Conservation (phyloP, 2,888 invertebrate genomes). For the Barypeithes pellucidus region DNA sequence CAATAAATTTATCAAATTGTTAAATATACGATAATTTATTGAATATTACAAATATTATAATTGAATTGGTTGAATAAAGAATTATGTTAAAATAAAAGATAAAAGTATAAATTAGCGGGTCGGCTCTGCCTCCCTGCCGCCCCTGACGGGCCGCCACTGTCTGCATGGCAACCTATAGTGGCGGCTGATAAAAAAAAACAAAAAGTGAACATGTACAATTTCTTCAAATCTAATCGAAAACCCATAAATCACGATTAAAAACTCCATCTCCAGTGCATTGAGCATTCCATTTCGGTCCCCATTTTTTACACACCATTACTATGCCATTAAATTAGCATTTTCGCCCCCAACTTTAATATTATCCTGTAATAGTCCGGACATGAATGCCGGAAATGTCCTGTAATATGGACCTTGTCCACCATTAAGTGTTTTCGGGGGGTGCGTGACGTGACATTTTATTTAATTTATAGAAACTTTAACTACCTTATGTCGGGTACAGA, state of each 20-base stretch:
- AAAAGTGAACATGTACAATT: too few species aligned
- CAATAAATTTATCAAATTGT: too few species aligned
- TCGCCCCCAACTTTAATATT: conserved; percentile 42
- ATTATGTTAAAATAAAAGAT: too few species aligned
- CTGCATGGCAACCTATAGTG: too few species aligned
- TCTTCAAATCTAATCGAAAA: not conserved
- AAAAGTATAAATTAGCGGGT: too few species aligned
- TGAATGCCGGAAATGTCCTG: conserved; percentile 51
- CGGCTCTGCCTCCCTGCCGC: too few species aligned
- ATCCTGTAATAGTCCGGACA: conserved; percentile 46
- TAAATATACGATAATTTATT: too few species aligned
- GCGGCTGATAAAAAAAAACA: too few species aligned
- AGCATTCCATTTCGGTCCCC: conserved; percentile 24
- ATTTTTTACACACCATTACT: conserved; percentile 52
- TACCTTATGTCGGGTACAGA: too few species aligned
- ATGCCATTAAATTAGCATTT: conserved; percentile 51
- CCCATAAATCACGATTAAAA: conserved; percentile 26
- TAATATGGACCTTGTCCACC: conserved; percentile 44
- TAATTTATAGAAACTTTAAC: conserved; percentile 10
- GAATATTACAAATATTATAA: too few species aligned
- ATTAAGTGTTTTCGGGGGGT: conserved; percentile 39
- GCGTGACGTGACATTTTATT: conserved; percentile 9
- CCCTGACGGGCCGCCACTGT: too few species aligned
- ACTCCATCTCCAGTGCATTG: conserved; percentile 1
- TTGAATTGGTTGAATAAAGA: too few species aligned